These are phyloP conservation scores for Drosophila suzukii DNA, from an alignment of 1,140 invertebrate genomes.

Conservation along the genomic window DNA sequence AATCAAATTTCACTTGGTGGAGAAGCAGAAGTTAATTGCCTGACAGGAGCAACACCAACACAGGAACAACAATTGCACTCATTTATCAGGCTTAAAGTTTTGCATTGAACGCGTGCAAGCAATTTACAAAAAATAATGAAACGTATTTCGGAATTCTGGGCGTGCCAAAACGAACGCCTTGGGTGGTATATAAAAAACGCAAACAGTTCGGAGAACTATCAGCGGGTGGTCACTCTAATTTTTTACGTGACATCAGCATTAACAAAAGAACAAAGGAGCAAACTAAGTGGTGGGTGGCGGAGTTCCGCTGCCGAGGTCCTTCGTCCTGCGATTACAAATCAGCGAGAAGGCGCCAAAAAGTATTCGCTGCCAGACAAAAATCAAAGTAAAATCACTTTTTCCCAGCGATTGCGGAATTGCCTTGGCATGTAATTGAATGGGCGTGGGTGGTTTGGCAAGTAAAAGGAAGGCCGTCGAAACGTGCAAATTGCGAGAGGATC, in stretches of 20 bases:
- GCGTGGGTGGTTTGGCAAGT: slow-evolving; percentile 38
- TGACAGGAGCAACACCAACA: slow-evolving; percentile 43
- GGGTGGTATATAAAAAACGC: slow-evolving; percentile 47
- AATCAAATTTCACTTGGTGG: slow-evolving; percentile 45
- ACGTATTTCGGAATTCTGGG: slow-evolving; percentile 51
- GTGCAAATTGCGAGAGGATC: slow-evolving; percentile 43
- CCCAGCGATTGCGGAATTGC: slow-evolving; percentile 63
- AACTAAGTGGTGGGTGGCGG: slow-evolving; percentile 19
- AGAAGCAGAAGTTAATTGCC: slow-evolving; percentile 72
- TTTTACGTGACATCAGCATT: slow-evolving; percentile 74
- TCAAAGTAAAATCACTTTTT: slow-evolving; percentile 63
- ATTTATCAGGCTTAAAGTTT: slow-evolving; percentile 80
- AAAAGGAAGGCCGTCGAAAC: slow-evolving; percentile 39
- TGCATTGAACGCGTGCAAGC: slow-evolving; percentile 75
- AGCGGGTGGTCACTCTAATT: slow-evolving; percentile 76
- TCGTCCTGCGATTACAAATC: slow-evolving; percentile 50
- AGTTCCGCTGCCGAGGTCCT: slow-evolving; percentile 4
- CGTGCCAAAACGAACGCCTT: slow-evolving; percentile 69
- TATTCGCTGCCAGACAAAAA: slow-evolving; percentile 69
- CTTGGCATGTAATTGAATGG: slow-evolving; percentile 66
- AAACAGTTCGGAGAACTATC: slow-evolving; percentile 45
- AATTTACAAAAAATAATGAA: slow-evolving; percentile 70
- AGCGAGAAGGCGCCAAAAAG: slow-evolving; percentile 71
- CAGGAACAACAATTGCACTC: slow-evolving; percentile 45
- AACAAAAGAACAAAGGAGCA: slow-evolving; percentile 37